Evolutionary conservation across 92 coral and sea anemone species (phyloP), one percentile per base, ranked within the genome.

Genomic region (Isaurus tuberculatus): DNA sequence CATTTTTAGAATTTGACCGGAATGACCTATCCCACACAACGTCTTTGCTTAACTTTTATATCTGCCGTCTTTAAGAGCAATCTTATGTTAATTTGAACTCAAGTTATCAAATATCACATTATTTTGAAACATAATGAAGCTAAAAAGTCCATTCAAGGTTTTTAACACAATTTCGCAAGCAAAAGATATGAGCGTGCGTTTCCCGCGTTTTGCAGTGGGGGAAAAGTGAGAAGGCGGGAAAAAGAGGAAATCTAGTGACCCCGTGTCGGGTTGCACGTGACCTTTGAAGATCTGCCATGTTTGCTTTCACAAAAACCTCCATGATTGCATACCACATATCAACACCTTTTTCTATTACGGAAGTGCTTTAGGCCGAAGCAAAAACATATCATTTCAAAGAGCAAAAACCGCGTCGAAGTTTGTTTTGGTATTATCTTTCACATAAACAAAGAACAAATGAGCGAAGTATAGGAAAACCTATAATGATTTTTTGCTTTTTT

Each of bases 281-380:
- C 82, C 70, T 36, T 25, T 32, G 55, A 25, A 55, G 82, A 77
- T 77, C 32, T 77, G 49, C 70, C 82, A 57, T 43, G 64, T 32
- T 36, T 31, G 10, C 29, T 26, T 33, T 55, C 22, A 63, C 63
- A 14, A 58, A 77, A 31, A 60, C 82, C 82, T 36, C 57, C 82
- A 74, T 48, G 80, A 51, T 74, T 65, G 51, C 68, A 74, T 49
- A 63, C 80, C 30, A 74, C 19, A 25, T 8, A 57, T 77, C 82
- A 77, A 77, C 82, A 77, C 82, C 82, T 57, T 77, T 57, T 57
- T 58, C 82, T 34, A 14, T 58, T 77, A 34, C 82, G 82, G 82
- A 77, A 77, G 82, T 77, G 82, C 82, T 77, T 58, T 51, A 77
- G 82, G 82, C 82, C 27, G 51, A 58, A 61, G 33, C 31, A 57